Evolutionary conservation across 30 jellyfish, hydroid and myxozoan genomes (phyloP).

Genomic region (Cassiopea xamachana): DNA sequence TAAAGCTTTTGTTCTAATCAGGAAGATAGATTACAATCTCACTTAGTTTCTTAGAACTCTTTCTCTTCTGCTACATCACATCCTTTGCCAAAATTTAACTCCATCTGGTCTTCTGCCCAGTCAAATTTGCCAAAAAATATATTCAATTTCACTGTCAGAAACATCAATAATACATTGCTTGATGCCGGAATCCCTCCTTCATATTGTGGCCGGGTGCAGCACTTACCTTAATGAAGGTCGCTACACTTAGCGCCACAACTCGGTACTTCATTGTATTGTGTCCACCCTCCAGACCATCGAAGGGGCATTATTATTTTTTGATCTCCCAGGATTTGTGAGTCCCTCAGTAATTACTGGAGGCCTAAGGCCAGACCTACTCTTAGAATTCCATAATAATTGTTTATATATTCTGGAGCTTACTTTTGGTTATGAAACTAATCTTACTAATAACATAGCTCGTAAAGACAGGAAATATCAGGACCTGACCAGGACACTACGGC

Average conservation of each 20-base stretch:
- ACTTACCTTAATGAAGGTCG: constrained; percentile 2
- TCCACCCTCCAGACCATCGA: not conserved
- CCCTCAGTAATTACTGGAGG: too few relatives aligned
- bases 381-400: too few relatives aligned
- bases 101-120: constrained; percentile 28
- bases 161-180: constrained; percentile 31
- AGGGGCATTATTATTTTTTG: too few relatives aligned
- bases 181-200: constrained; percentile 48
- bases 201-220: constrained; percentile 13
- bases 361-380: too few relatives aligned
- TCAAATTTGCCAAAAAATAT: constrained; percentile 10
- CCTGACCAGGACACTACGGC: too few relatives aligned
- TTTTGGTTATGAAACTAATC: too few relatives aligned
- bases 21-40: constrained; percentile 9
- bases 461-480: too few relatives aligned
- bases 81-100: not conserved
- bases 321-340: too few relatives aligned
- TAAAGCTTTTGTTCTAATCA: constrained; percentile 17
- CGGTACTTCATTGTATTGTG: not conserved
- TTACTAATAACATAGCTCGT: too few relatives aligned
- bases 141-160: constrained; percentile 10
- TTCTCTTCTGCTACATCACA: constrained; percentile 2
- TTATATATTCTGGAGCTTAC: too few relatives aligned
- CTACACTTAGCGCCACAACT: constrained; percentile 10
- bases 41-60: constrained; percentile 2